Conservation (phyloP, 2,113 vertebrate genomes). For the Larimichthys polyactis region DNA sequence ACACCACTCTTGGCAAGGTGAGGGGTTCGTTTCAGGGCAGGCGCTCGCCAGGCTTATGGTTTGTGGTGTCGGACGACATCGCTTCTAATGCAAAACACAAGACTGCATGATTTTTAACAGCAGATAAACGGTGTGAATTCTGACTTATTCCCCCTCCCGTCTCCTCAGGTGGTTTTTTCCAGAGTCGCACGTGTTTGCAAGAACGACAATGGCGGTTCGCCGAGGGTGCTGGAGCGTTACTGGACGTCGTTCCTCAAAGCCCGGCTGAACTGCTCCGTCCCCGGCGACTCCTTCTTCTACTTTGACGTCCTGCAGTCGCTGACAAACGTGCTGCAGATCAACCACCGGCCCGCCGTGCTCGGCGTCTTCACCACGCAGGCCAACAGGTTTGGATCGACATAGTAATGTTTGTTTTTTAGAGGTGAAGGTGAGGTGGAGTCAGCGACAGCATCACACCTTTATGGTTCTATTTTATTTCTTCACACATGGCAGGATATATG, state of each 20-base stretch:
- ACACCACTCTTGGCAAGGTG: constrained; percentile 93
- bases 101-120: not conserved
- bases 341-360: constrained; percentile 88
- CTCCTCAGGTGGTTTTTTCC: constrained; percentile 91
- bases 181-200: constrained; percentile 95
- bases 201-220: constrained; percentile 94
- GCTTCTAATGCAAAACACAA: not conserved
- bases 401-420: not conserved
- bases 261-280: constrained; percentile 93
- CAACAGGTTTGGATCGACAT: constrained; percentile 86
- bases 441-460: not conserved
- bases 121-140: not conserved
- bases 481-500: not conserved
- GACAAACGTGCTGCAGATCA: constrained; percentile 85
- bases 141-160: not conserved
- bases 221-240: constrained; percentile 93
- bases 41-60: not conserved
- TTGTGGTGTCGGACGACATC: not conserved
- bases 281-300: constrained; percentile 93
- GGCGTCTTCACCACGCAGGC: constrained; percentile 94
- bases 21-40: constrained; percentile 46
- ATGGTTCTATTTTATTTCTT: no score
- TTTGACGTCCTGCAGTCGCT: constrained; percentile 95
- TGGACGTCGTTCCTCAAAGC: constrained; percentile 98
- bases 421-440: not conserved